Base-by-base conservation (phyloP, 2,113 vertebrate species). In the Periophthalmodon schlosseri region DNA sequence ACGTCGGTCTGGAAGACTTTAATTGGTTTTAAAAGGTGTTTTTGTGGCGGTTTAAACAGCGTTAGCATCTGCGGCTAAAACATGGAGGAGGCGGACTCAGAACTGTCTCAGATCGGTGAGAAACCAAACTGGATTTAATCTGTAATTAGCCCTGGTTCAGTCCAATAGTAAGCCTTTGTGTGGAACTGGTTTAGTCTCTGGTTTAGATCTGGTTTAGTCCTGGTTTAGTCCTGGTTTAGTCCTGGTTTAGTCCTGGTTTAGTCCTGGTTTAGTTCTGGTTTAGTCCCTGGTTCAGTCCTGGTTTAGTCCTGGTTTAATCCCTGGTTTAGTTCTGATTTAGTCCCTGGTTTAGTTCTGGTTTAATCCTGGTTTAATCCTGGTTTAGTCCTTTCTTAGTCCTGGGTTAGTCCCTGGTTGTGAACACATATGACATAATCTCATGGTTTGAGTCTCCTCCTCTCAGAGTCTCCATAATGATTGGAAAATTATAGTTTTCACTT, bases 31-130 rank as follows among this genome's bases (percentile, higher is more conserved):
- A 15, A 60, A 60, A 23, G 4, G 13, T 10, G 33, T 2, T 20
- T 64, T 18, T 36, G 33, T 64, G 10, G 7, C 33, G 10, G 60
- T 63, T 63, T 63, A 63, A 6, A 28, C 15, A 34, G 28, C 20
- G 9, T 65, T 36, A 65, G 63, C 18, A n/a, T 39, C 63, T 9
- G 63, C 16, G 16, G 63, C 63, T 65, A 65, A 36, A 65, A n/a
- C 63, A 65, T 39, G 63, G 33, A 65, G 33, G 34, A 65, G 63
- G 12, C 5, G 12, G 63, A 65, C 18, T 21, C 63, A 8, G 34
- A 65, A 2, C 34, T 65, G 9, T n/a, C 34, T 9, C 63, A 36
- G n/a, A n/a, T 21, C 34, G 63, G 63, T 65, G 5, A 65, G 63
- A 39, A 28, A 63, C 8, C 28, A 39, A n/a, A 23, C 58, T 61